A percentile compares a stretch with the other conserved stretches of the same genome.
Evolutionary conservation across 2,888 invertebrate species (phyloP).

Genomic region (Sinelater perroti): DNA sequence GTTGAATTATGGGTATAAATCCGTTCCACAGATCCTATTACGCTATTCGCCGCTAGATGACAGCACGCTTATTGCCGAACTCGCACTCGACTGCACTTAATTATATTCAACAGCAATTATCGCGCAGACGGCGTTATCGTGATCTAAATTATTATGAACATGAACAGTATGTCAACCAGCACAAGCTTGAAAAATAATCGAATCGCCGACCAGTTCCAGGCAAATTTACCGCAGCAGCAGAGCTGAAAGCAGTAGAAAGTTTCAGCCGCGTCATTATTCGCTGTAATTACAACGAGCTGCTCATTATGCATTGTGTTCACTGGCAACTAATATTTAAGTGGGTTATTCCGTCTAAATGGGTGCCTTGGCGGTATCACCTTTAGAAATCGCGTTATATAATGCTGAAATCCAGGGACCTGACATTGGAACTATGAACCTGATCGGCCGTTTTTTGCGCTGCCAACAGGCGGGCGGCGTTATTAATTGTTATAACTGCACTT

Average conservation of each 20-base stretch:
- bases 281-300: not conserved
- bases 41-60: not conserved
- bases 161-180: constrained; percentile 14
- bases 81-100: too few species aligned
- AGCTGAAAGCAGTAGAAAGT: not conserved
- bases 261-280: not conserved
- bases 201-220: too few species aligned
- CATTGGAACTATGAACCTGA: too few species aligned
- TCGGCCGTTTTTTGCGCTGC: too few species aligned
- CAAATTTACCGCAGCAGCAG: too few species aligned
- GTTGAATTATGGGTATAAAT: not conserved
- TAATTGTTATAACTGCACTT: too few species aligned
- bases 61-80: too few species aligned
- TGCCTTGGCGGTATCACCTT: not conserved
- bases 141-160: constrained; percentile 26
- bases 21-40: not conserved
- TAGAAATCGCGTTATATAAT: constrained; percentile 5
- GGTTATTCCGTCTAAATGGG: not conserved
- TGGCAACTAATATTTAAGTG: not conserved
- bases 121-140: constrained; percentile 17
- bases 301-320: constrained; percentile 7
- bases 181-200: constrained; percentile 13
- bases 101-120: constrained; percentile 21
- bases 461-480: too few species aligned
- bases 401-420: constrained; percentile 2